A percentile compares a stretch with the other conserved stretches of the same genome.
Conservation (phyloP, 2,113 vertebrate species). For the Mobula birostris region DNA sequence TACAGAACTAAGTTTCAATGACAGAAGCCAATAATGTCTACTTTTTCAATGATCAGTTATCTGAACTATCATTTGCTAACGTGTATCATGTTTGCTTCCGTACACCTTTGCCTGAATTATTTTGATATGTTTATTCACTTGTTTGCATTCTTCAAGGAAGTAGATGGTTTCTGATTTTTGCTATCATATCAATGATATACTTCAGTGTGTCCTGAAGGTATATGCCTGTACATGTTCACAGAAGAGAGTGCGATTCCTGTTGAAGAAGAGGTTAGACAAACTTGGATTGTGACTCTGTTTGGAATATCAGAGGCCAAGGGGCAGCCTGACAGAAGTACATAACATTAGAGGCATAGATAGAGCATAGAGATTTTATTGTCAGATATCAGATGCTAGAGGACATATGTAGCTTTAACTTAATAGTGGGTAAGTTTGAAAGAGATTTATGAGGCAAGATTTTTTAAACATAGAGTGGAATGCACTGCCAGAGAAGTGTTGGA, state of each 20-base stretch:
- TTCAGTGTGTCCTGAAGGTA: background rate
- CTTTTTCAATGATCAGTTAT: background rate
- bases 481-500: too few relatives aligned
- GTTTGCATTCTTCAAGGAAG: background rate
- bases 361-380: too few relatives aligned
- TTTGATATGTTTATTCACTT: background rate
- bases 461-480: too few relatives aligned
- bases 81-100: background rate
- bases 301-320: too few relatives aligned
- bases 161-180: background rate
- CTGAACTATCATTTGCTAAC: background rate
- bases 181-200: background rate
- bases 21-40: background rate
- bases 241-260: background rate
- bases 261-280: background rate
- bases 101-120: background rate
- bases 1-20: background rate
- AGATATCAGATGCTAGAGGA: too few relatives aligned
- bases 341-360: too few relatives aligned
- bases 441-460: too few relatives aligned
- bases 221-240: background rate
- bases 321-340: too few relatives aligned
- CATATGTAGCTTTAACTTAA: too few relatives aligned
- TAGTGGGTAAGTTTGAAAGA: too few relatives aligned
- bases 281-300: too few relatives aligned